Evolutionary conservation across 1,140 invertebrate genomes (phyloP).

Genomic region (Lasioglossum baleicum): DNA sequence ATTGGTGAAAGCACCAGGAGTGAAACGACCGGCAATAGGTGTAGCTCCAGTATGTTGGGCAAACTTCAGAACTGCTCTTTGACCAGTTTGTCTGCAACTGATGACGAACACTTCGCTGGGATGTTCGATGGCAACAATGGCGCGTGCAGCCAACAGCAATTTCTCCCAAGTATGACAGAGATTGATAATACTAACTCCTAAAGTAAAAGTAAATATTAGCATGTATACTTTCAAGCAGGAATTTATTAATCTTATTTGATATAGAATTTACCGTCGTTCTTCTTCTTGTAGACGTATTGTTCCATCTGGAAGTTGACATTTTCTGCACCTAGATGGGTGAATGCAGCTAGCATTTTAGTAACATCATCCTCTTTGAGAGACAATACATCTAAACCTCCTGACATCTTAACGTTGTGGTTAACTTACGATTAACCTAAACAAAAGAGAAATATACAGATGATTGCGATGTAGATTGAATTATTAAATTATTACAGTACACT

Average conservation of each 20-base stretch:
- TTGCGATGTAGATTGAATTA: not conserved
- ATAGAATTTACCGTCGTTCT: constrained; percentile 83
- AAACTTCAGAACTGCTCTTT: constrained; percentile 98
- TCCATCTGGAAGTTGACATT: constrained; percentile 98
- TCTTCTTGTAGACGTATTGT: constrained; percentile 96
- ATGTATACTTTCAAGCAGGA: not conserved
- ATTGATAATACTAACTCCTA: constrained; percentile 94
- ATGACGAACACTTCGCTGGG: constrained; percentile 98
- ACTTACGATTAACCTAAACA: constrained; percentile 77
- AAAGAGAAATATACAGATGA: not conserved
- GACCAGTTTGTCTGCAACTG: constrained; percentile 95
- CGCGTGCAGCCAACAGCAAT: constrained; percentile 96
- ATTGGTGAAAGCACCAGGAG: constrained; percentile 99
- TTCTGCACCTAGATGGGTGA: constrained; percentile 95
- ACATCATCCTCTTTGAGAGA: constrained; percentile 97
- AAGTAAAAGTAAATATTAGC: constrained; percentile 14
- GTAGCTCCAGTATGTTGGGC: constrained; percentile 98
- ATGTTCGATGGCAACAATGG: constrained; percentile 98
- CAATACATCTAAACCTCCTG: constrained; percentile 93
- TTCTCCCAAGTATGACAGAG: constrained; percentile 99
- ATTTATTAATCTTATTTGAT: not conserved
- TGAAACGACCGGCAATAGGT: constrained; percentile 99
- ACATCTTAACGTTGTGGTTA: constrained; percentile 92
- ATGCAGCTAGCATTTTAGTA: constrained; percentile 97
- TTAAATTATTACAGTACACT: no score